phyloP scores from a whole-genome alignment of 2,797 vertebrate genomes.

The Melanitta fusca region DNA sequence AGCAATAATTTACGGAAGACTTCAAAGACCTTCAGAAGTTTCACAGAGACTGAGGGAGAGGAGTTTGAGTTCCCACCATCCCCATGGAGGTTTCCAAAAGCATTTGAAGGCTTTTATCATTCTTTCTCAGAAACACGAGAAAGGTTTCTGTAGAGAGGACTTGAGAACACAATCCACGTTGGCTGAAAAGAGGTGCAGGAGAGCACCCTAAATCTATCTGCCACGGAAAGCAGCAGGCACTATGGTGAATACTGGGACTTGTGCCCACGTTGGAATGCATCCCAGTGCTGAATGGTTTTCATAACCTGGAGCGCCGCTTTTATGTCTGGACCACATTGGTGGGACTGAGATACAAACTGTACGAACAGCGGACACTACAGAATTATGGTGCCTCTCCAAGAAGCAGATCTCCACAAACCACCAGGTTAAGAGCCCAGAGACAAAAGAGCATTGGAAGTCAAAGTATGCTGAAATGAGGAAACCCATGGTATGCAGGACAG shows the following conservation, averaged over 20 bases:
- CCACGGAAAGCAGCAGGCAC: neutral
- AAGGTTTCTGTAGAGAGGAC: neutral
- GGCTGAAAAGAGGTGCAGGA: neutral
- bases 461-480: neutral
- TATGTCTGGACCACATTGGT: neutral
- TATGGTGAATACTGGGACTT: neutral
- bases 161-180: neutral
- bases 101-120: neutral
- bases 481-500: neutral
- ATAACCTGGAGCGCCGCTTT: neutral
- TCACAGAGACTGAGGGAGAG: neutral
- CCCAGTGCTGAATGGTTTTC: neutral
- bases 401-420: neutral
- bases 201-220: neutral
- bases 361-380: neutral
- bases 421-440: neutral
- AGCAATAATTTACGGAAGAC: neutral
- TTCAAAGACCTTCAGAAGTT: slow-evolving; percentile 48
- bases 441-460: neutral
- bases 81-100: slow-evolving; percentile 6
- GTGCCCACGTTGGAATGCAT: neutral
- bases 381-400: neutral
- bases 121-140: neutral
- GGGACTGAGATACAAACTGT: neutral
- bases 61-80: neutral